A percentile compares a stretch with the other conserved stretches of the same genome.
These are phyloP conservation scores for Etia nguti DNA, from an alignment of 2,113 vertebrate genomes.

Conservation along the genomic window DNA sequence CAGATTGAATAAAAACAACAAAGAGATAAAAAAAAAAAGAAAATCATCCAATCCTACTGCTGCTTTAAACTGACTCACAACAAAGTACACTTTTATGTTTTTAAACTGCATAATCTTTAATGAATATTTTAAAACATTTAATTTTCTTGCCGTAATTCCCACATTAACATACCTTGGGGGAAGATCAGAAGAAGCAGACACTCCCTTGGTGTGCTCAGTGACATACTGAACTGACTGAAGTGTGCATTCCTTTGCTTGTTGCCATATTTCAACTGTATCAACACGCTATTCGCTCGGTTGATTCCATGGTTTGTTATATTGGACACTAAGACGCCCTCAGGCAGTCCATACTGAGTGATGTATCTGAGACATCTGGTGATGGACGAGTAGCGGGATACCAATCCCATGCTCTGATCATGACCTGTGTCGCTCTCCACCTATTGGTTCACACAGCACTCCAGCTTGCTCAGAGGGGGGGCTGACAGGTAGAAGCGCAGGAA, in stretches of 20 bases:
- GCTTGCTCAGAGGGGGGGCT: background rate
- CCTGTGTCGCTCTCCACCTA: conserved; percentile 3
- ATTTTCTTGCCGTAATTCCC: background rate
- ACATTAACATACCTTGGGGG: background rate
- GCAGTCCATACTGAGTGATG: conserved; percentile 7
- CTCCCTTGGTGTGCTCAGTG: background rate
- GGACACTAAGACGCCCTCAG: conserved; percentile 6
- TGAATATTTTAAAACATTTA: background rate
- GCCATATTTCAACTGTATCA: background rate
- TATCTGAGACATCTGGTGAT: conserved; percentile 46
- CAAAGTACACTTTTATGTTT: background rate
- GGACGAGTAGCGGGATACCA: conserved; percentile 23
- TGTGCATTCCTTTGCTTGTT: background rate
- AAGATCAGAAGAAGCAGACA: background rate
- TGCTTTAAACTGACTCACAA: background rate
- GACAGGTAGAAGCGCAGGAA: conserved; percentile 19
- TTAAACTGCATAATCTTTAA: background rate
- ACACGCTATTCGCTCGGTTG: background rate
- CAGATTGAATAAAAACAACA: background rate
- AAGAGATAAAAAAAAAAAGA: background rate
- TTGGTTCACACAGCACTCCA: background rate
- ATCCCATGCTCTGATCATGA: background rate
- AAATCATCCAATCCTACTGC: background rate
- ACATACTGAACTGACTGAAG: background rate
- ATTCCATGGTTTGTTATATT: conserved; percentile 37